These are phyloP conservation scores for Acrocephalus kingi DNA, from an alignment of 2,113 vertebrate species.

Conservation along the genomic window DNA sequence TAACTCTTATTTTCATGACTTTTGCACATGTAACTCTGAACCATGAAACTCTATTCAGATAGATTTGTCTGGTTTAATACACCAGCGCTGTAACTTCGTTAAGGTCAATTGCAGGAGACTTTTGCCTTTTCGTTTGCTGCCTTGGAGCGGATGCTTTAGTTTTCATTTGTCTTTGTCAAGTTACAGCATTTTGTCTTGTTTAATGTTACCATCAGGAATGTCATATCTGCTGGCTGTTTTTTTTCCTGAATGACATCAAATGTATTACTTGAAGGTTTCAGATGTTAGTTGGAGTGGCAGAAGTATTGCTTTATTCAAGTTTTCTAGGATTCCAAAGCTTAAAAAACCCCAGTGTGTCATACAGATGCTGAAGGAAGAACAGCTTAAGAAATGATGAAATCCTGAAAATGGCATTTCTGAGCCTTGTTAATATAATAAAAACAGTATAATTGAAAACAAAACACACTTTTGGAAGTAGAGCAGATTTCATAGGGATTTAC, in stretches of 20 bases:
- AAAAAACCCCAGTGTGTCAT: neutral
- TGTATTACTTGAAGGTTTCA: neutral
- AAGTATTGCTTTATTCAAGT: neutral
- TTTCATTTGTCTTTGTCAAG: slow-evolving; percentile 1
- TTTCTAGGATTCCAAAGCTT: neutral
- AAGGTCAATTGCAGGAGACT: neutral
- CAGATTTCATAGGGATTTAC: neutral
- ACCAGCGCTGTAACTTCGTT: neutral
- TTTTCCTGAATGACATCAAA: neutral
- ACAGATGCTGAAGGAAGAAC: neutral
- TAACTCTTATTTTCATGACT: slow-evolving; percentile 32
- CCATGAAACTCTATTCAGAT: neutral
- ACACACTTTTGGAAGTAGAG: neutral
- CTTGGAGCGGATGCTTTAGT: neutral
- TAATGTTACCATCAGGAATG: neutral
- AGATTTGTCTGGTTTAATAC: slow-evolving; percentile 12
- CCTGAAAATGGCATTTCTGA: neutral
- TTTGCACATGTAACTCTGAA: neutral
- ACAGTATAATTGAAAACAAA: neutral
- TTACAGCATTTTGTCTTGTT: neutral
- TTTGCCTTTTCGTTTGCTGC: neutral
- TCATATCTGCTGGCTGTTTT: neutral
- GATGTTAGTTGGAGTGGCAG: neutral
- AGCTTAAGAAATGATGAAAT: neutral
- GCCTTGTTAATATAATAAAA: neutral